Percentiles rank a stretch among this genome's conserved stretches.
Conservation (phyloP, 2,113 vertebrate genomes). For the Pan troglodytes region DNA sequence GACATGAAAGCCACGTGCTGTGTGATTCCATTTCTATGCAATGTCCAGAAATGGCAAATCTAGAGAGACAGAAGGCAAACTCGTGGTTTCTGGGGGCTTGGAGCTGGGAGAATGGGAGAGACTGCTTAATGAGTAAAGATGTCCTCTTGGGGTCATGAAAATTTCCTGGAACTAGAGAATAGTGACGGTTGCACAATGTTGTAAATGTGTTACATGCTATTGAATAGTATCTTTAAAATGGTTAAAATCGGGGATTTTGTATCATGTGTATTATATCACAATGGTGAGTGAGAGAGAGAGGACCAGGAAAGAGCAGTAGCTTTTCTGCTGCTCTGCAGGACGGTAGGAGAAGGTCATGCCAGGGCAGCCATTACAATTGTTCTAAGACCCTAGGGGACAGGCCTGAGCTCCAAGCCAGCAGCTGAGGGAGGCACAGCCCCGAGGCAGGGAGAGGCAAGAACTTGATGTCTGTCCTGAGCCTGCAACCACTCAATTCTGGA, state of each 20-base stretch:
- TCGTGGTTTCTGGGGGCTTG: rapidly evolving
- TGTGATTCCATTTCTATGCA: rapidly evolving
- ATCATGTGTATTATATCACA: too few relatives aligned
- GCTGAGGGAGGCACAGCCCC: rapidly evolving
- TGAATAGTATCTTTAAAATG: not conserved
- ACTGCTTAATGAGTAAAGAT: rapidly evolving
- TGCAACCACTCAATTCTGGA: too few relatives aligned
- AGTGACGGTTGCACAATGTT: not conserved
- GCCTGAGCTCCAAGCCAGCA: not conserved
- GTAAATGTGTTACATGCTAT: not conserved
- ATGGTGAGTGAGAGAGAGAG: not conserved
- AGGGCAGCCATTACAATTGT: not conserved
- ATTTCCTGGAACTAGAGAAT: not conserved
- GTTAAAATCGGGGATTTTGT: not conserved
- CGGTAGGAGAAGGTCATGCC: rapidly evolving
- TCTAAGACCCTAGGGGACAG: not conserved
- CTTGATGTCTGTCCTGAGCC: rapidly evolving
- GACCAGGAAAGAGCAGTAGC: not conserved
- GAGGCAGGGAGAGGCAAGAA: too few relatives aligned
- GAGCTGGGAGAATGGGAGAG: rapidly evolving
- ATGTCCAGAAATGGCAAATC: not conserved
- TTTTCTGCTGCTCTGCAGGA: rapidly evolving
- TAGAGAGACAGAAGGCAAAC: not conserved
- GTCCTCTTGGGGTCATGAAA: not conserved
- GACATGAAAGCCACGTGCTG: rapidly evolving